Conservation (phyloP, 2,888 invertebrate genomes). For the Drosophila parthenogenetica region DNA sequence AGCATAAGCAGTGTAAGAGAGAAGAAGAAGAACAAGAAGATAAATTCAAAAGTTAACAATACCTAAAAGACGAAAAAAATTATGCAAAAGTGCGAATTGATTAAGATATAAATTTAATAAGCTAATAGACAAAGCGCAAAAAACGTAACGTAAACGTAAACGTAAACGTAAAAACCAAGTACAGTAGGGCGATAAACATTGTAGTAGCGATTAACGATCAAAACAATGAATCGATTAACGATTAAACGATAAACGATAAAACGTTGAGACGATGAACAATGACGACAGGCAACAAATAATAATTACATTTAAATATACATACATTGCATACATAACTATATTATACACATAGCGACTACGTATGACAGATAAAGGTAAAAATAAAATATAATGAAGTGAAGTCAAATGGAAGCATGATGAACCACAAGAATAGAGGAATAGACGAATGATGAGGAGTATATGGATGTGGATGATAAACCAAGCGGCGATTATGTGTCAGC, state of each 20-base stretch:
- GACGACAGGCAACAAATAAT: slow-evolving; percentile 73
- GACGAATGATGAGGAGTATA: slow-evolving; percentile 2
- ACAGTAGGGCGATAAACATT: slow-evolving; percentile 66
- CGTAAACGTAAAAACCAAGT: slow-evolving; percentile 41
- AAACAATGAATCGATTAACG: slow-evolving; percentile 20
- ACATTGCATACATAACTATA: slow-evolving; percentile 58
- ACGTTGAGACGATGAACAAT: slow-evolving; percentile 31
- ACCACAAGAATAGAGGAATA: slow-evolving; percentile 12
- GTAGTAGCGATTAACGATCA: slow-evolving; percentile 68
- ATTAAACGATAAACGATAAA: slow-evolving; percentile 31
- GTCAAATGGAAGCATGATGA: slow-evolving; percentile 16
- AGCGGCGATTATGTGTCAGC: slow-evolving; percentile 58
- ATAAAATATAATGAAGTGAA: neutral
- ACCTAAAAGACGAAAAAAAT: slow-evolving; percentile 80
- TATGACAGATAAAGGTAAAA: slow-evolving; percentile 46
- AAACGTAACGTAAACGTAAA: slow-evolving; percentile 39
- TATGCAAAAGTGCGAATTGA: slow-evolving; percentile 80
- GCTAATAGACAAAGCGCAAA: slow-evolving; percentile 51
- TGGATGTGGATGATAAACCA: slow-evolving; percentile 21
- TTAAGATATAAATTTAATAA: slow-evolving; percentile 75
- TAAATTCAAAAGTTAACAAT: slow-evolving; percentile 83
- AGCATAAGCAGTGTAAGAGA: slow-evolving; percentile 15
- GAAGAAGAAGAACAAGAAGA: slow-evolving; percentile 56
- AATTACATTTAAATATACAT: slow-evolving; percentile 73
- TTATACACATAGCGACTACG: slow-evolving; percentile 78